A percentile compares a stretch with the other conserved stretches of the same genome.
These are phyloP conservation scores for Branchellion lobata DNA, from an alignment of 2,888 invertebrate species.

Conservation along the genomic window DNA sequence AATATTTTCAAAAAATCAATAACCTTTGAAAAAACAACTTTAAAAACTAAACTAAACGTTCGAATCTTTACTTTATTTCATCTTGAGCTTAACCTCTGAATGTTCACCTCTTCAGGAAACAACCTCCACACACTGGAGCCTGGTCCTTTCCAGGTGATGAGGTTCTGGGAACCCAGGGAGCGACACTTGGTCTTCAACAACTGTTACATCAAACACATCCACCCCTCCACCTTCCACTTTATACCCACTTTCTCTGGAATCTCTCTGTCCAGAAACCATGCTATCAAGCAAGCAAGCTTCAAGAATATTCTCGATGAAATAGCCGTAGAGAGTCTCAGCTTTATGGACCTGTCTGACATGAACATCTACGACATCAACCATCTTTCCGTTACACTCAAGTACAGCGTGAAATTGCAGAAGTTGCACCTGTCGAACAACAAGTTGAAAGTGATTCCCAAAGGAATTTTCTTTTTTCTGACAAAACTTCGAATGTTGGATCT, in stretches of 20 bases:
- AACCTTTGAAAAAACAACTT: too few species aligned
- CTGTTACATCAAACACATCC: conserved; percentile 16
- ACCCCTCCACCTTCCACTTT: conserved; percentile 3
- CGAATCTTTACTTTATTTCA: too few species aligned
- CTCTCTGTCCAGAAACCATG: neutral
- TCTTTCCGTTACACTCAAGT: neutral
- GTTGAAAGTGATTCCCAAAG: conserved; percentile 2
- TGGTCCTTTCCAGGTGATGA: conserved; percentile 15
- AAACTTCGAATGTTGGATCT: neutral
- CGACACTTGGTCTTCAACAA: neutral
- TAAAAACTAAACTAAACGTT: too few species aligned
- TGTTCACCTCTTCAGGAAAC: neutral
- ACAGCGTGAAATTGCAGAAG: neutral
- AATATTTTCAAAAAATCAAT: too few species aligned
- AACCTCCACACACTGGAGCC: neutral
- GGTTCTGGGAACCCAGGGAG: neutral
- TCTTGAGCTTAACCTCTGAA: neutral
- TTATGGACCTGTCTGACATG: neutral
- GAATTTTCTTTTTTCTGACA: conserved; percentile 1
- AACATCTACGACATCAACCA: neutral
- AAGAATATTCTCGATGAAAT: conserved; percentile 8
- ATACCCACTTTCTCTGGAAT: neutral
- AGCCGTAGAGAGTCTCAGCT: neutral
- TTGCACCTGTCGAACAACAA: neutral
- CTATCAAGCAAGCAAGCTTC: neutral